Conservation (phyloP, 2,113 vertebrate species). For the Megatriorchis doriae region DNA sequence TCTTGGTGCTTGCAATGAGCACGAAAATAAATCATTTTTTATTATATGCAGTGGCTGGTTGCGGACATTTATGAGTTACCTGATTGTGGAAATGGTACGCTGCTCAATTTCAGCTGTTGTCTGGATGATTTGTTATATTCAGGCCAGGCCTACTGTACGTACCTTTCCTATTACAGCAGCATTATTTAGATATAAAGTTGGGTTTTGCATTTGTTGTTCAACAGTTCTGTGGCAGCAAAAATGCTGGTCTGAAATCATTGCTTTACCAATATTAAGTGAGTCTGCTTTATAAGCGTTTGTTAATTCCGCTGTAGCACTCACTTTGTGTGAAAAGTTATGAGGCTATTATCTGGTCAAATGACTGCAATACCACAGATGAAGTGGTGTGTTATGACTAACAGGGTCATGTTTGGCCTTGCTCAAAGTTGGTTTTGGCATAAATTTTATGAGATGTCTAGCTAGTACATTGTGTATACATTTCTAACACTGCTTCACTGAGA, state of each 20-base stretch:
- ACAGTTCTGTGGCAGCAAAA: neutral
- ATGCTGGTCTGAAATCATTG: neutral
- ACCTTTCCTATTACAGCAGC: neutral
- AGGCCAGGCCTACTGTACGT: neutral
- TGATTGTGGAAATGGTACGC: neutral
- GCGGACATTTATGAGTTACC: neutral
- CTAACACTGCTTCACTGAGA: neutral
- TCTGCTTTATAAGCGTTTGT: neutral
- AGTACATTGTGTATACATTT: neutral
- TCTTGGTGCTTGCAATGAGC: neutral
- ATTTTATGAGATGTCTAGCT: neutral
- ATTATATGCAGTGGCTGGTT: neutral
- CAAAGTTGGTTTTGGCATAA: neutral
- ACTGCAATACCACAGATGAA: neutral
- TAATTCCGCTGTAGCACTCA: neutral
- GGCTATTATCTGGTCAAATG: neutral
- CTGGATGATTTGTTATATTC: neutral
- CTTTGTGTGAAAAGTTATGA: neutral
- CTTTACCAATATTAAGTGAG: neutral
- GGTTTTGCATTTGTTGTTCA: neutral
- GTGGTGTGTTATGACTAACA: neutral
- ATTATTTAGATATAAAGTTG: neutral
- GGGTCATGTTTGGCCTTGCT: constrained; percentile 8
- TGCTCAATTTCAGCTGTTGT: neutral
- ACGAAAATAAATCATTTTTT: neutral